Base-by-base conservation (phyloP, 2,888 invertebrate species). In the Lymantria monacha region DNA sequence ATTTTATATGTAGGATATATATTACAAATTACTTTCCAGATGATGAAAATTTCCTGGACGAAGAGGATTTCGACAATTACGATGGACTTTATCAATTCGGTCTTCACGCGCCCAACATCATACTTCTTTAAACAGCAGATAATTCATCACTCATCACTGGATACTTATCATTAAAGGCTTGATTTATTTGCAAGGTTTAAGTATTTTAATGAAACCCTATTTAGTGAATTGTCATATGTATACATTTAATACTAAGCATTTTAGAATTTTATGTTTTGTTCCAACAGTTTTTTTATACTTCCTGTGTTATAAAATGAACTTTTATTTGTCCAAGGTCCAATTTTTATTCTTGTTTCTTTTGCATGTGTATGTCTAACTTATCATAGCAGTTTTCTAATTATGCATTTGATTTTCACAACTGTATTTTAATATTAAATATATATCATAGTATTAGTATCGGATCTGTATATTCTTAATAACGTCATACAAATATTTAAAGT, bases 1-100 rank as follows among this genome's bases (percentile, higher is more conserved):
- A 22, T 3, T 3, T 22, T 22, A 22, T 2, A 22, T 3, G 22
- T 22, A 22, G 2, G 5, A 22, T n/a, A 22, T 22, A 22, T 3
- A 22, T 22, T 2, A 22, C 2, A 5, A 5, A 22, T 22, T 22
- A 22, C 22, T 33, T 33, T 33, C 1, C 10, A 33, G 87, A 84
- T 48, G 86, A 87, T 33, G 86, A 85, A 31, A 44, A 78, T 38
- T 82, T 75, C 46, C 53, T 83, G 54, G 84, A 83, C 9, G 81
- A 85, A 5, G 85, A 83, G 5, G 55, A 81, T 30, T 78, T 83
- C 9, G 79, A 83, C 9, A 79, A 85, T 14, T 74, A 74, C 46
- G 81, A 82, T 11, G 74, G 63, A 8, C 46, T 82, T 40, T 76
- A 70, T 60, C 70, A 73, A 45, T 73, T 70, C 59, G 79, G 75